Evolutionary conservation across 2,797 vertebrate species (phyloP).

Genomic region (Nannoperca australis): DNA sequence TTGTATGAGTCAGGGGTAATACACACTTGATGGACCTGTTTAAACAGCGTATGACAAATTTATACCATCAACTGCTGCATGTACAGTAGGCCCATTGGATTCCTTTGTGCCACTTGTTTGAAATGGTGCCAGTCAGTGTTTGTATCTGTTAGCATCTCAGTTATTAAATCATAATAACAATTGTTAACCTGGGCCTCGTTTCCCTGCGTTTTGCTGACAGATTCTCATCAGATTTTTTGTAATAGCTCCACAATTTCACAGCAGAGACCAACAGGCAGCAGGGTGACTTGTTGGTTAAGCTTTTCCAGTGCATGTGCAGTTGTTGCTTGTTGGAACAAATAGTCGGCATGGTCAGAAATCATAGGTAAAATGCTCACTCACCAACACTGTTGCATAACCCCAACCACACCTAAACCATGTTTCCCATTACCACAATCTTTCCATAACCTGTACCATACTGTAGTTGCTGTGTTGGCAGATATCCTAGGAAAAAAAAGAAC

Average conservation of each 20-base stretch:
- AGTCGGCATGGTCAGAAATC: not conserved
- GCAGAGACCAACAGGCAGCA: slow-evolving; percentile 9
- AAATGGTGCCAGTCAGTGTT: slow-evolving; percentile 25
- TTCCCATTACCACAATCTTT: no score
- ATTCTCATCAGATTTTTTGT: slow-evolving; percentile 9
- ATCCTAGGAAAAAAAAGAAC: no score
- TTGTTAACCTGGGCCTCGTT: slow-evolving; percentile 37
- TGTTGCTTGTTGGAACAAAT: no score
- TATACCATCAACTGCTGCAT: slow-evolving; percentile 16
- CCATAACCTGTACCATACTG: no score
- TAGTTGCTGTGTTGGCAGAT: no score
- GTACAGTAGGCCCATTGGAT: slow-evolving; percentile 2
- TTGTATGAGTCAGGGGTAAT: slow-evolving; percentile 20
- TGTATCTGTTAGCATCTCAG: slow-evolving; percentile 25
- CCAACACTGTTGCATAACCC: no score
- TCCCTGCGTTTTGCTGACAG: not conserved
- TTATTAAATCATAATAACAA: slow-evolving; percentile 33
- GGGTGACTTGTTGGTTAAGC: not conserved
- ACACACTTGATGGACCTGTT: slow-evolving; percentile 26
- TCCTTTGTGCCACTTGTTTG: slow-evolving; percentile 7
- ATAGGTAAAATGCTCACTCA: no score
- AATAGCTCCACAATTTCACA: slow-evolving; percentile 5
- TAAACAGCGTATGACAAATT: slow-evolving; percentile 38
- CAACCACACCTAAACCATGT: no score
- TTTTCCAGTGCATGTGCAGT: not conserved